Evolutionary conservation across 2,113 vertebrate genomes (phyloP), one percentile per base, ranked within the genome.

Genomic region (Lagopus muta): DNA sequence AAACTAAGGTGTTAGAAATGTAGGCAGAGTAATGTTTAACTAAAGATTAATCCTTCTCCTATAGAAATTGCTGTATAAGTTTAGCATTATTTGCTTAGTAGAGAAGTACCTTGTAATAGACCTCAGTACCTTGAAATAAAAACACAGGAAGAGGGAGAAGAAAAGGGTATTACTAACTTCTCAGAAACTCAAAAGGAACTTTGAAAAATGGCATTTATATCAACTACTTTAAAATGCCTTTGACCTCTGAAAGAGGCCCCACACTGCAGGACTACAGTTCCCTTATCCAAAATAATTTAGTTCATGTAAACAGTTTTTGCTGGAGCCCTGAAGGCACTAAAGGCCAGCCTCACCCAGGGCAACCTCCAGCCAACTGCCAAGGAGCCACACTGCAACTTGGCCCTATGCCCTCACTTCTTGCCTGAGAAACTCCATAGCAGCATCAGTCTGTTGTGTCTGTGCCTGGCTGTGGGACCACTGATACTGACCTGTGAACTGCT

Each of bases 401-500:
- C 32, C 32, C 6, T 4, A 8, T 10, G 6, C 13, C 6, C 20
- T 81, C 4, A 6, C 27, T 55, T 4, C 42, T 38, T 71, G 15
- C 32, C 27, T 50, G 38, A 65, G 43, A 10, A 57, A 45, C 22
- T 52, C 13, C 20, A 1, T 4, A 25, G 10, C 73, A 17, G 13
- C 34, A 38, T 10, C 34, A 38, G 3, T 17, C 13, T 83, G 40
- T 52, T 18, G 10, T 0, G 0, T 1, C 21, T 21, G 42, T 86
- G 18, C 6, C 20, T 55, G 30, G 20, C 2, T 34, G 4, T 1
- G 6, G 47, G 8, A 0, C 4, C 24, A 36, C 16, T 19, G 40
- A 16, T 52, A 25, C 42, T 82, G 40, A 24, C 20, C 27, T 28
- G 18, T 3, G 45, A 27, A 11, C 4, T 9, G 11, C 7, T 64